These are phyloP conservation scores for Pristionchus mayeri DNA, from an alignment of 2,888 invertebrate species.

Conservation along the genomic window DNA sequence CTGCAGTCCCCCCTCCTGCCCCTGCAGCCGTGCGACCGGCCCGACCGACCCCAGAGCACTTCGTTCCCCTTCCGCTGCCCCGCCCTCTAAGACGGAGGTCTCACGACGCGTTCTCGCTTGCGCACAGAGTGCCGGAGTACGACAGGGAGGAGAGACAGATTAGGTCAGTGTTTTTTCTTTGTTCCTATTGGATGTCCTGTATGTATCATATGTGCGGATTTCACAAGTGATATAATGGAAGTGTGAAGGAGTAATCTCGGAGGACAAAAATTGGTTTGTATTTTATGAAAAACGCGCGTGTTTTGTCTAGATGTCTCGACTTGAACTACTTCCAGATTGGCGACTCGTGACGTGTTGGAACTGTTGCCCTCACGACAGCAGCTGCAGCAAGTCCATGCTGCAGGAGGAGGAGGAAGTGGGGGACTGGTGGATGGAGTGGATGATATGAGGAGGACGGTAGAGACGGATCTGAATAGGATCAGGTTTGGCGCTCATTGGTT, in stretches of 20 bases:
- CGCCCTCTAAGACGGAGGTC: constrained; percentile 19
- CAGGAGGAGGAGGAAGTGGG: not conserved
- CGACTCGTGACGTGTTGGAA: constrained; percentile 43
- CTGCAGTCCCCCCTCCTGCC: not conserved
- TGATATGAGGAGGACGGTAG: constrained; percentile 52
- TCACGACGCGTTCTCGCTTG: constrained; percentile 21
- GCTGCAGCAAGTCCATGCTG: not conserved
- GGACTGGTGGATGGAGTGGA: constrained; percentile 44
- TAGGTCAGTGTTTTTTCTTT: too few relatives aligned
- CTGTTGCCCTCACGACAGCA: not conserved
- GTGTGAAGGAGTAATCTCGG: too few relatives aligned
- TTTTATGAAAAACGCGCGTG: too few relatives aligned
- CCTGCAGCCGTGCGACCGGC: not conserved
- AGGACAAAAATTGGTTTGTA: too few relatives aligned
- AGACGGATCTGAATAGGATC: constrained; percentile 51
- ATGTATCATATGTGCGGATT: too few relatives aligned
- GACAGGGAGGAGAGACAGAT: too few relatives aligned
- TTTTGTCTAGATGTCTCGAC: too few relatives aligned
- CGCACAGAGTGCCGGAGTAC: not conserved
- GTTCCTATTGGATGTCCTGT: too few relatives aligned
- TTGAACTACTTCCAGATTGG: constrained; percentile 5
- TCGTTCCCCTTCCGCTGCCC: not conserved
- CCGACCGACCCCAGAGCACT: not conserved
- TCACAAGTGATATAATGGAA: too few relatives aligned
- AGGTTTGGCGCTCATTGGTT: constrained; percentile 43